Conservation (phyloP, 2,888 invertebrate genomes). For the Chrysina gloriosa region DNA sequence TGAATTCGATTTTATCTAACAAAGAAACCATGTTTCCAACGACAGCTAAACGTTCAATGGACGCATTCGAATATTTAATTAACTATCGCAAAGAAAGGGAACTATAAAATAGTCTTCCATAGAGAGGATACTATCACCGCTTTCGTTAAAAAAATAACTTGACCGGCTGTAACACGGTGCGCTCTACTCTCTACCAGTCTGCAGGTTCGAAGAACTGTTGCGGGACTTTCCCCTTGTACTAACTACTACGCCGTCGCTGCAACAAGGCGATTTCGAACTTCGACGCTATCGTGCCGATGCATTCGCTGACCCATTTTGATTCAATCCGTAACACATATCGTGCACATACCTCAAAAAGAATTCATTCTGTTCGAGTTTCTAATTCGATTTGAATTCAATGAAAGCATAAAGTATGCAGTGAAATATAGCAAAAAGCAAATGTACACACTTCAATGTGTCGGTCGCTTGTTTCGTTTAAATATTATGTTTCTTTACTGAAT, state of each 20-base stretch:
- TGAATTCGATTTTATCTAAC: conserved; percentile 12
- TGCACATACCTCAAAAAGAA: conserved; percentile 11
- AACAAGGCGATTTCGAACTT: not conserved
- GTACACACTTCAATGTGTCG: not conserved
- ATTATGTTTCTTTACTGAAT: too few relatives aligned
- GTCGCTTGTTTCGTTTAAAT: too few relatives aligned
- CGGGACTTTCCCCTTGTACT: conserved; percentile 31
- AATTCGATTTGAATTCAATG: conserved; percentile 11
- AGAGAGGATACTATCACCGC: conserved; percentile 23
- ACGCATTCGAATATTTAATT: conserved; percentile 15
- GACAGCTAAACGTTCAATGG: not conserved
- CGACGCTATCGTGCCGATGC: not conserved
- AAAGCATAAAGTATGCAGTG: conserved; percentile 22
- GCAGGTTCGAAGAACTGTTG: conserved; percentile 34
- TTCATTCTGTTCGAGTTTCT: conserved; percentile 18
- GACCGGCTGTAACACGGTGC: not conserved
- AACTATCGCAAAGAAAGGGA: conserved; percentile 12
- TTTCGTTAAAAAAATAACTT: conserved; percentile 21
- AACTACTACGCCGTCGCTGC: not conserved
- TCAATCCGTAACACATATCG: conserved; percentile 11
- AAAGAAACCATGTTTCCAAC: not conserved
- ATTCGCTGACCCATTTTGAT: conserved; percentile 2
- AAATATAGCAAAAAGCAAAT: not conserved
- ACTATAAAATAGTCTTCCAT: not conserved
- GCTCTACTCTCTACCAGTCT: conserved; percentile 28